Base-by-base conservation (phyloP, 2,113 vertebrate genomes). In the Haliaeetus leucogaster region DNA sequence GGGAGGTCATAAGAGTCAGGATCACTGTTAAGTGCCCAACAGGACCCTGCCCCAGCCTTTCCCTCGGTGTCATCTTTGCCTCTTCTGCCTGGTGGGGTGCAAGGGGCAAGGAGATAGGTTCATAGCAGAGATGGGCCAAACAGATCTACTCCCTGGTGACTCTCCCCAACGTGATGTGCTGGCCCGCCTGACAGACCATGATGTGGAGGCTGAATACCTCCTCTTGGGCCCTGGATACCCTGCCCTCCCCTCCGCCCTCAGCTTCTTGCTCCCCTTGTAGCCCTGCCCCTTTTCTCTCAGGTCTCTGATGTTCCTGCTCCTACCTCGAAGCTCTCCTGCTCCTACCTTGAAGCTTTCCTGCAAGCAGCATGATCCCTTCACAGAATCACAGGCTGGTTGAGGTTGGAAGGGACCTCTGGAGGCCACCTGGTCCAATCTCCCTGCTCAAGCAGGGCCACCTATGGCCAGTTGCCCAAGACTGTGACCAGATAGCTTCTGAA, bases 1-100 rank as follows among this genome's bases (percentile, higher is more conserved):
- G 63, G 21, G 34, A 32, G 17, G 74, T 32, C 4, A 0, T 43
- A 30, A n/a, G 30, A 20, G 38, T 52, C 1, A 0, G 38, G 47
- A 17, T 52, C 25, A 26, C 30, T 43, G 10, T 29, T 47, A 32
- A 88, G 22, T 47, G 40, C 58, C 56, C 47, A 34, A n/a, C n/a
- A 72, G 40, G 18, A 47, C 58, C 66, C 29, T 42, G n/a, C 7
- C 29, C 23, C 74, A 52, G 55, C 38, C 38, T 47, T 38, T 62
- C 14, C 21, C 29, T 55, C 22, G 6, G 16, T 43, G 36, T 52
- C 3, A 1, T 50, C 43, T 78, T 78, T 11, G 3, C 6, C 19
- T 77, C 30, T 50, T 30, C 72, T 59, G 62, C 30, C 43, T 68
- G 53, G 12, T 36, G 45, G 26, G 29, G 21, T 21, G 43, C 43